Evolutionary conservation across 2,797 vertebrate species (phyloP), one percentile per base, ranked within the genome.

Genomic region (Lacerta bilineata): DNA sequence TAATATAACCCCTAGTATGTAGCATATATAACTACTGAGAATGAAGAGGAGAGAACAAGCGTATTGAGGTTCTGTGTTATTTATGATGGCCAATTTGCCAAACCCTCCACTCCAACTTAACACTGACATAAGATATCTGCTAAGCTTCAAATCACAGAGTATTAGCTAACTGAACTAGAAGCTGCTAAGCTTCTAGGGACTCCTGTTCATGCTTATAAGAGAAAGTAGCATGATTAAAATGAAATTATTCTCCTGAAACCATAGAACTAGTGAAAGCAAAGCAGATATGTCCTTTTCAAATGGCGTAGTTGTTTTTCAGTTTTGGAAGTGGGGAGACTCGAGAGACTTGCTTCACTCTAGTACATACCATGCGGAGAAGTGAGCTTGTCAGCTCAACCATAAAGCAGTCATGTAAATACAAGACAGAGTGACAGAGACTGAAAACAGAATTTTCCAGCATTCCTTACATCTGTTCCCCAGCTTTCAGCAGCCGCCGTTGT

Each of bases 81-180:
- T 68, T 68, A 39, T 7, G 25, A 6, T 66, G 80, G 88, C 77
- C 77, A 85, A 8, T 72, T 79, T 59, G 13, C 71, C n/a, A 64
- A 64, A 18, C 20, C 61, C 61, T 23, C 50, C 50, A 66, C 74
- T 71, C 61, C 55, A 64, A 55, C 29, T 59, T 50, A 80, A 39
- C 29, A 64, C 17, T 85, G 79, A 76, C 41, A 81, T 74, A 75
- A 27, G 18, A 39, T 41, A 20, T 61, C 59, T 87, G 59, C 61
- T 80, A 59, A 87, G 77, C 71, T 68, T 85, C 72, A 86, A n/a
- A 68, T 89, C 59, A 11, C 82, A 69, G 83, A 84, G 33, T 68
- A 36, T 87, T 84, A 80, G 41, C 55, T 64, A 90, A 84, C 18
- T 84, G 77, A 78, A 79, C 17, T 27, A 80, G 83, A 88, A 78